Evolutionary conservation across 2,113 vertebrate species (phyloP).

Genomic region (Ellobius talpinus): DNA sequence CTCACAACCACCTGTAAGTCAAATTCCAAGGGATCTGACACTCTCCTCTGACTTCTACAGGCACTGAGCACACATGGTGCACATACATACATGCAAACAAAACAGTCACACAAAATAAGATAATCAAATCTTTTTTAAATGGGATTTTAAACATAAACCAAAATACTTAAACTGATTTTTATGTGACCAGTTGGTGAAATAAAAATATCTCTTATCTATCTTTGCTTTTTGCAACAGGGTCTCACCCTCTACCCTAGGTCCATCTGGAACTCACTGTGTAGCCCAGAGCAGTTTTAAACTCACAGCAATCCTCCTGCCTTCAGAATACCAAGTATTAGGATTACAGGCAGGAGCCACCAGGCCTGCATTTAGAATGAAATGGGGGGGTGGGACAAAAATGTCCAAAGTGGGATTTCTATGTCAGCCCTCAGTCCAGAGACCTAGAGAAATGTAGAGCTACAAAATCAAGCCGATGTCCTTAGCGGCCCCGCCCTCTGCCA

Average conservation of each 20-base stretch:
- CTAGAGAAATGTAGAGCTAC: not conserved
- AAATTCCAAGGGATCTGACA: not conserved
- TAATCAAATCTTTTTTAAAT: not conserved
- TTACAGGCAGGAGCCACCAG: not conserved
- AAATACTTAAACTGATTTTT: constrained; percentile 37
- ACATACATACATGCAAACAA: not conserved
- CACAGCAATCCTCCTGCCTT: not conserved
- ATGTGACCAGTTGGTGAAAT: not conserved
- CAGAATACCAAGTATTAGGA: not conserved
- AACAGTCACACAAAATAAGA: not conserved
- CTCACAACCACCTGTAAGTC: not conserved
- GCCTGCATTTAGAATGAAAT: not conserved
- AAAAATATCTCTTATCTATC: not conserved
- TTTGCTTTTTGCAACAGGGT: too few relatives aligned
- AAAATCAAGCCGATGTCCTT: not conserved
- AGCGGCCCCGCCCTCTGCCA: not conserved
- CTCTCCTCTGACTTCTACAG: not conserved
- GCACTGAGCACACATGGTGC: not conserved
- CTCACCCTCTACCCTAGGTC: not conserved
- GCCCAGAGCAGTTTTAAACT: not conserved
- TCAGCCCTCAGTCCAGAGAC: not conserved
- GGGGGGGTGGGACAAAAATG: not conserved
- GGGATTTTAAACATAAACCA: constrained; percentile 10
- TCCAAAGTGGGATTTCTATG: not conserved
- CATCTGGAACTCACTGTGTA: not conserved